These are phyloP conservation scores for Esox masquinongy DNA, from an alignment of 2,797 vertebrate species.

Conservation along the genomic window DNA sequence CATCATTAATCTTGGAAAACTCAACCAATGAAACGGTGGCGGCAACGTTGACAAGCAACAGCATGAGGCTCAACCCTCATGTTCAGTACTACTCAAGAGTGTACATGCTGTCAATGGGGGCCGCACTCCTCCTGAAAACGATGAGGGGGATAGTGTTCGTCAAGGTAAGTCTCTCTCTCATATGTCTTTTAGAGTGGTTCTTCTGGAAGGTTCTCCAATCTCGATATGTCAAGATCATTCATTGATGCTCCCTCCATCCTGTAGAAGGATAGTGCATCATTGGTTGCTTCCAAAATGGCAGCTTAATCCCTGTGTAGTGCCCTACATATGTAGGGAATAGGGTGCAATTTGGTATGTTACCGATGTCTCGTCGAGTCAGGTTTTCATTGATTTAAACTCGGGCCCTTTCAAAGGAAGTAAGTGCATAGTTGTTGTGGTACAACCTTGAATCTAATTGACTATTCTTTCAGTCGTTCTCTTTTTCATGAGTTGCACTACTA, in stretches of 20 bases:
- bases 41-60: constrained; percentile 51
- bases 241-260: not conserved
- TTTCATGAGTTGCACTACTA: constrained; percentile 40
- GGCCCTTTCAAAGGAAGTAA: constrained; percentile 19
- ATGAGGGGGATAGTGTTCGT: constrained; percentile 78
- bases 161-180: constrained; percentile 69
- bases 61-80: constrained; percentile 79
- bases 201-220: constrained; percentile 9
- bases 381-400: not conserved
- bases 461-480: constrained; percentile 50
- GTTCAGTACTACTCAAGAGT: constrained; percentile 74
- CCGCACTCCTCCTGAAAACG: constrained; percentile 76
- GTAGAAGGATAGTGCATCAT: not conserved
- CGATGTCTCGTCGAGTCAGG: not conserved
- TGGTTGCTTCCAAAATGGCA: not conserved
- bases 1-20: constrained; percentile 71
- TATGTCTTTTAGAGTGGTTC: not conserved
- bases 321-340: not conserved
- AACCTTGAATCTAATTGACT: constrained; percentile 51
- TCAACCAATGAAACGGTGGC: constrained; percentile 40
- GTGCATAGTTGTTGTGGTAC: constrained; percentile 20
- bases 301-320: not conserved
- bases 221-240: not conserved
- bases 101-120: constrained; percentile 78
- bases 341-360: not conserved